Conservation (phyloP, 2,888 invertebrate genomes). For the Atrina japonica region DNA sequence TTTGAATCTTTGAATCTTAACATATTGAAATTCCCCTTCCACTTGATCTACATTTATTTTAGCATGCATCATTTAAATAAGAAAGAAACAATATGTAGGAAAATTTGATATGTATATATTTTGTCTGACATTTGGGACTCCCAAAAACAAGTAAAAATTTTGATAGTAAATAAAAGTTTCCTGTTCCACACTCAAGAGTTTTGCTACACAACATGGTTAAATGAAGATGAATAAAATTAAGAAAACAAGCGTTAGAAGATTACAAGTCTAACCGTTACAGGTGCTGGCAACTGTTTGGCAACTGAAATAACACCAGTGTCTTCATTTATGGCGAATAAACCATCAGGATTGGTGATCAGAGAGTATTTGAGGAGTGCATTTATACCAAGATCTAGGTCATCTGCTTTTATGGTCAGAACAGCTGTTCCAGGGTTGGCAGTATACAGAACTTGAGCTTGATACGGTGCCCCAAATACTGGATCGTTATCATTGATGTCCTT, state of each 20-base stretch:
- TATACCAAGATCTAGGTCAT: slow-evolving; percentile 97
- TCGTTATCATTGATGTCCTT: slow-evolving; percentile 67
- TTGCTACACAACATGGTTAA: no score
- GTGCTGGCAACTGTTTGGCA: slow-evolving; percentile 88
- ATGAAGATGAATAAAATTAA: no score
- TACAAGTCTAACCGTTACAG: slow-evolving; percentile 41
- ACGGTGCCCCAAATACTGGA: slow-evolving; percentile 61
- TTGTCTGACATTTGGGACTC: no score
- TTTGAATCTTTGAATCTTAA: no score
- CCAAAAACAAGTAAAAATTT: slow-evolving; percentile 6
- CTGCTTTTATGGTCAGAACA: slow-evolving; percentile 90
- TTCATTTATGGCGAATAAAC: slow-evolving; percentile 97
- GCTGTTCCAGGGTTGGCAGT: slow-evolving; percentile 30
- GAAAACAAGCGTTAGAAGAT: no score
- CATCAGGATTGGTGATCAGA: slow-evolving; percentile 87
- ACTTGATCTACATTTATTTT: no score
- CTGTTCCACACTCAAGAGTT: background rate
- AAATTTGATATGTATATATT: no score
- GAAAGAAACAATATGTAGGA: no score
- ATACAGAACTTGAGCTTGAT: slow-evolving; percentile 38
- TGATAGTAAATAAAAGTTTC: background rate
- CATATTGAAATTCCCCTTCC: no score
- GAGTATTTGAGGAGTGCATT: slow-evolving; percentile 85
- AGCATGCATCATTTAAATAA: no score
- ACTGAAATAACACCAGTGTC: slow-evolving; percentile 98